These are phyloP conservation scores for Alectura lathami DNA, from an alignment of 2,113 vertebrate genomes.

Conservation along the genomic window DNA sequence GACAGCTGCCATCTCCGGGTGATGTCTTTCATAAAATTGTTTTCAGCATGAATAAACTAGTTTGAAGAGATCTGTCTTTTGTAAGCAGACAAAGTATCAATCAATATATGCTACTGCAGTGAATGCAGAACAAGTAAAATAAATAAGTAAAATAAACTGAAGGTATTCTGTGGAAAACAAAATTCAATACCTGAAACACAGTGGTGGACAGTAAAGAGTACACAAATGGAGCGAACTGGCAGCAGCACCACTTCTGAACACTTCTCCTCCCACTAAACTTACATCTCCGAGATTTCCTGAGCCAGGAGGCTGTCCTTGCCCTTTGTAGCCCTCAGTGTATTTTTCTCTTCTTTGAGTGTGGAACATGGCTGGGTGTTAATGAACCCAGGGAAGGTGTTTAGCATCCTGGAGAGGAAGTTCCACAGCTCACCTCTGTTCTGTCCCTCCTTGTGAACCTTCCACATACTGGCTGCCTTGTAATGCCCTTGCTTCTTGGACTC, in stretches of 20 bases:
- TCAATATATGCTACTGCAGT: background rate
- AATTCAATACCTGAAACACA: background rate
- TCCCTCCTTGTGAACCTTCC: background rate
- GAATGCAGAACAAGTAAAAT: background rate
- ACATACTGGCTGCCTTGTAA: background rate
- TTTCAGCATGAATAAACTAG: background rate
- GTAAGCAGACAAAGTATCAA: background rate
- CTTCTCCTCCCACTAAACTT: background rate
- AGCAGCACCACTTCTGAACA: background rate
- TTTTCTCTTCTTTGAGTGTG: background rate
- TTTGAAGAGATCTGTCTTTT: background rate
- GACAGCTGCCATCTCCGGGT: background rate
- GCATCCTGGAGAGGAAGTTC: background rate
- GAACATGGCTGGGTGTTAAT: background rate
- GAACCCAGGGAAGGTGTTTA: background rate
- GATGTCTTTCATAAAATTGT: background rate
- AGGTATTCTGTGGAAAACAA: background rate
- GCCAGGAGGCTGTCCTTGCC: background rate
- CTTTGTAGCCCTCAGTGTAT: background rate
- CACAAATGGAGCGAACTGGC: background rate
- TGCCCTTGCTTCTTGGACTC: background rate
- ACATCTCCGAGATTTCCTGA: background rate
- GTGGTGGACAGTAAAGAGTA: background rate
- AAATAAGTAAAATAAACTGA: background rate
- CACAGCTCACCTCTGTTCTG: rapidly evolving